phyloP scores from a whole-genome alignment of 2,888 invertebrate species.

The Caenorhabditis imperialis region DNA sequence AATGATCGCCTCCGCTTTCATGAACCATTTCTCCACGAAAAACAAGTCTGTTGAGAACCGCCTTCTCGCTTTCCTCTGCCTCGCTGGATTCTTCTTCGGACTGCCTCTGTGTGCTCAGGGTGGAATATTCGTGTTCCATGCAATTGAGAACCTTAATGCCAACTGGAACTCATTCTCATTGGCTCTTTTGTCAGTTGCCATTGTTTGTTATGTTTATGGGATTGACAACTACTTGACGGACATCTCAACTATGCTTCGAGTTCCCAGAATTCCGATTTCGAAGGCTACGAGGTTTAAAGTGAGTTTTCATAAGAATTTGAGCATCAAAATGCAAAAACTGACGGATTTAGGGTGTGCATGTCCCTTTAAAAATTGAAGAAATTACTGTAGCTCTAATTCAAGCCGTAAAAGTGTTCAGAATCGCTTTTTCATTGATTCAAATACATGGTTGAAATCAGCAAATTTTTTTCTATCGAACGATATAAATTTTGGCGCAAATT shows the following conservation, averaged over 20 bases:
- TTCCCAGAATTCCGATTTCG: constrained; percentile 44
- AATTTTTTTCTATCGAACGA: too few relatives aligned
- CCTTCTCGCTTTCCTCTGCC: constrained; percentile 66
- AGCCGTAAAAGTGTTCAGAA: too few relatives aligned
- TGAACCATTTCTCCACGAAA: constrained; percentile 72
- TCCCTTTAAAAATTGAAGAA: too few relatives aligned
- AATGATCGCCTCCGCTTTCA: constrained; percentile 74
- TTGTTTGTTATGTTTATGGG: constrained; percentile 75
- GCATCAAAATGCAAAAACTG: too few relatives aligned
- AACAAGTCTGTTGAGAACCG: constrained; percentile 71
- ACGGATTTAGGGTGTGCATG: too few relatives aligned
- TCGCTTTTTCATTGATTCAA: too few relatives aligned
- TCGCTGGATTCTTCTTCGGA: constrained; percentile 73
- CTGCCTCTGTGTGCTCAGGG: constrained; percentile 74
- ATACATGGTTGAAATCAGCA: too few relatives aligned
- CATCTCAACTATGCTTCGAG: constrained; percentile 65
- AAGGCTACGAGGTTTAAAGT: constrained; percentile 47
- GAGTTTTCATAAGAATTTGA: too few relatives aligned
- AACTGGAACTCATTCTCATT: constrained; percentile 76
- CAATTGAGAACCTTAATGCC: constrained; percentile 76
- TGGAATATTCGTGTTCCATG: constrained; percentile 76
- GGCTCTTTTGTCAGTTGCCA: constrained; percentile 66
- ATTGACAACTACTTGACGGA: constrained; percentile 74
- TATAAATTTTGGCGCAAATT: too few relatives aligned
- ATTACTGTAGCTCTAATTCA: too few relatives aligned